Conservation (phyloP, 2,797 vertebrate genomes). For the Crocidura indochinensis region DNA sequence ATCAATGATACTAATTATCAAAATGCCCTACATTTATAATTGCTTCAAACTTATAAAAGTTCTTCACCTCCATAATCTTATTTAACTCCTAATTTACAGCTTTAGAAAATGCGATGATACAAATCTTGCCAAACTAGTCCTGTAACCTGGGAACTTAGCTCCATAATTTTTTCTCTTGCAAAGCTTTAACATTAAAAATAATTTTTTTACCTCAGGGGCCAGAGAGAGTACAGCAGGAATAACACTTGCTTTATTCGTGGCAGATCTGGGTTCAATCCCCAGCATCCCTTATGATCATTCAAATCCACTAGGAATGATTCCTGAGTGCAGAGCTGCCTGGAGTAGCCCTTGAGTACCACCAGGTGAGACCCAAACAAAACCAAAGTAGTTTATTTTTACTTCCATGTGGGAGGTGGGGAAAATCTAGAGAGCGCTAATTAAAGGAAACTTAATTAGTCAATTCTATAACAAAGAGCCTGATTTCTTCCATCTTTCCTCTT, state of each 20-base stretch:
- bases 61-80: conserved; percentile 57
- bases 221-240: neutral
- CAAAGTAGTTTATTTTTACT: no score
- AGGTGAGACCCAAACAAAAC: no score
- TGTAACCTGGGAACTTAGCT: neutral
- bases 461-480: neutral
- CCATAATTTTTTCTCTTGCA: neutral
- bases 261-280: no score
- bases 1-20: conserved; percentile 56
- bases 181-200: conserved; percentile 50
- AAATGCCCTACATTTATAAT: conserved; percentile 43
- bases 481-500: neutral
- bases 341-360: no score
- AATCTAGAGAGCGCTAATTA: neutral
- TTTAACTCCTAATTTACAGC: conserved; percentile 60
- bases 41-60: conserved; percentile 39
- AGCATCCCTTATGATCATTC: no score
- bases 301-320: no score
- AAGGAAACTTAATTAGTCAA: neutral
- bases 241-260: no score
- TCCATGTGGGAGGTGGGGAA: no score
- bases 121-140: conserved; percentile 31
- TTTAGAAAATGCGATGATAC: conserved; percentile 22
- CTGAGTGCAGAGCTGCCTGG: no score
- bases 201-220: neutral